Percentiles rank a stretch among this genome's conserved stretches.
These are phyloP conservation scores for Olivierus martensii DNA, from an alignment of 1,140 invertebrate species.

Conservation along the genomic window DNA sequence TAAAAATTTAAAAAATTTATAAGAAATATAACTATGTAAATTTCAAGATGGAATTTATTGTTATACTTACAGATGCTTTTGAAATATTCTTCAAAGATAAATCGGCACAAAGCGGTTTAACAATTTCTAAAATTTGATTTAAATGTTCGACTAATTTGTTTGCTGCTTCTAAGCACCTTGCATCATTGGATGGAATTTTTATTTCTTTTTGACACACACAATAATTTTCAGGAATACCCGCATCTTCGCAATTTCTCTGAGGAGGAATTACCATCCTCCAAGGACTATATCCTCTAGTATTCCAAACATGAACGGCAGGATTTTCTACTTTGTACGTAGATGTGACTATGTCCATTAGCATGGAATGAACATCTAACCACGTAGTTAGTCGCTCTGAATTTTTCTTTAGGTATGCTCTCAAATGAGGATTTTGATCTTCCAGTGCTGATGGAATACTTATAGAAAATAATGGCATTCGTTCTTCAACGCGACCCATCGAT, in stretches of 20 bases:
- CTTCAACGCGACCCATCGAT: constrained; percentile 51
- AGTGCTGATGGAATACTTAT: constrained; percentile 60
- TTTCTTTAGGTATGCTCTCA: constrained; percentile 30
- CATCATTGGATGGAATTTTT: no score
- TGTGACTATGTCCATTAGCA: constrained; percentile 45
- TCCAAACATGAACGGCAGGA: constrained; percentile 28
- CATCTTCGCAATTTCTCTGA: constrained; percentile 28
- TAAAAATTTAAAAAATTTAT: no score
- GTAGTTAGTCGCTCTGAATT: constrained; percentile 50
- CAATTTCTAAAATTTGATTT: no score
- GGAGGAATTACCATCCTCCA: constrained; percentile 52
- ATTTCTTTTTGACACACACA: constrained; percentile 26
- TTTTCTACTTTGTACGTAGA: constrained; percentile 27
- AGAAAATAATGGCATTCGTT: constrained; percentile 69
- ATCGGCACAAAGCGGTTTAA: no score
- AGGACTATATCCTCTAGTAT: constrained; percentile 31
- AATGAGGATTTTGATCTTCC: constrained; percentile 41
- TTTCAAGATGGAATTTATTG: no score
- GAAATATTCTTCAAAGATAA: no score
- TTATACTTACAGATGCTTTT: no score
- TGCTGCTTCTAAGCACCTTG: no score
- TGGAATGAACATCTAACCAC: constrained; percentile 71
- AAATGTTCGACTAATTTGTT: no score
- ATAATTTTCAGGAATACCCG: constrained; percentile 30
- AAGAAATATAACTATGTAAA: no score